Evolutionary conservation across 2,797 vertebrate genomes (phyloP).

Genomic region (Pteronotus mesoamericanus): DNA sequence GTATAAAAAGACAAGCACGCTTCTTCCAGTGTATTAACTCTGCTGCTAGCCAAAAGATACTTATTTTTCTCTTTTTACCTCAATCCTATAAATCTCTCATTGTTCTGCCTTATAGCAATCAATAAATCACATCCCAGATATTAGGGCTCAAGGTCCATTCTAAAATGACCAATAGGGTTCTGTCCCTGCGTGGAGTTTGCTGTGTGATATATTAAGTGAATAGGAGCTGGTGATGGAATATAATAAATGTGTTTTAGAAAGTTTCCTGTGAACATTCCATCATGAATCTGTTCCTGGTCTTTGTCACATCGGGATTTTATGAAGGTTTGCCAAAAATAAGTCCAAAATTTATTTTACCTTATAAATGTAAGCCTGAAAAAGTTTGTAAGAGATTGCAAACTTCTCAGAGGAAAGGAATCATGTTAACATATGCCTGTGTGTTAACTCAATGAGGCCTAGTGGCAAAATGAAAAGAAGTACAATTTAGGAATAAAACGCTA

Average conservation of each 20-base stretch:
- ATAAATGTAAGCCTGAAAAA: neutral
- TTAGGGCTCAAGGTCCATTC: conserved; percentile 29
- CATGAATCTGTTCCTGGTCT: conserved; percentile 24
- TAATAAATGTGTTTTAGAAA: conserved; percentile 41
- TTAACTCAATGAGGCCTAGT: neutral
- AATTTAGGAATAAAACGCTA: neutral
- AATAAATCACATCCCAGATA: conserved; percentile 37
- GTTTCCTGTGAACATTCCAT: conserved; percentile 1
- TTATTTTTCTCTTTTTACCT: conserved; percentile 41
- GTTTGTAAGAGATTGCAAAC: neutral
- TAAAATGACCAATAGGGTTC: conserved; percentile 34
- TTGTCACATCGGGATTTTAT: conserved; percentile 20
- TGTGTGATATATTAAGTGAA: conserved; percentile 36
- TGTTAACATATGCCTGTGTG: neutral
- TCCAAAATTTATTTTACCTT: neutral
- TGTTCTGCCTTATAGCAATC: conserved; percentile 24
- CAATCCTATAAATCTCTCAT: conserved; percentile 26
- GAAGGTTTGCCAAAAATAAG: neutral
- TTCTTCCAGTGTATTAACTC: neutral
- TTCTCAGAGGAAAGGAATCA: neutral
- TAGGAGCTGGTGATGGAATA: neutral
- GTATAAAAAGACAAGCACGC: conserved; percentile 1
- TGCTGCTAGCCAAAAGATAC: neutral
- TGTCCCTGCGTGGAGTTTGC: neutral
- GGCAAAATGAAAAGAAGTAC: neutral